Base-by-base conservation (phyloP, 2,888 invertebrate species). In the Actias luna region DNA sequence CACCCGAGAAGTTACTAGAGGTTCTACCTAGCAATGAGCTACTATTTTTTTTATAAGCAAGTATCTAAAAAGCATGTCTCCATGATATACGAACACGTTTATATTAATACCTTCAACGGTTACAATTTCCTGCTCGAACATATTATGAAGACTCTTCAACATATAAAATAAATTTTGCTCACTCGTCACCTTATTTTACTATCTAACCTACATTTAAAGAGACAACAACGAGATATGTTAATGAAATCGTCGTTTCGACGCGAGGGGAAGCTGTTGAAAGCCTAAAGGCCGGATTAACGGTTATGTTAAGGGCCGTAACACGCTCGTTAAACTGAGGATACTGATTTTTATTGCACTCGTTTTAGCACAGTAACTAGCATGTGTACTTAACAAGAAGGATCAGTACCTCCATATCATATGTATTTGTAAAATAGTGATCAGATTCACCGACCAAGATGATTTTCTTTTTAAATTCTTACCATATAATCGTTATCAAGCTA, bases 261-360 rank as follows among this genome's bases (percentile, higher is more conserved):
- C 61, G 64, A 65, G 60, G 65, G 66, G 42, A 42, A 31, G 46
- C 50, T 52, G 55, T 42, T 69, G 66, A 68, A 68, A 69, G 60
- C 67, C 63, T 69, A 63, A 67, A 70, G 72, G 68, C 63, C 64
- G 69, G 68, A 72, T 76, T 75, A 75, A 78, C 69, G 72, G 65
- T 70, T 72, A 70, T 75, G 75, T 76, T 76, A 74, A 68, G 63
- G 65, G 71, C 69, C 66, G 65, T 70, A 71, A 73, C 69, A 68
- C 68, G 69, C 69, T 76, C 75, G 74, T 80, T 76, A 73, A 67
- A 65, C 67, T 65, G 57, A 63, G 67, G 65, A 68, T 60, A 66
- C 67, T 64, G 68, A 69, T 70, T 72, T 75, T 71, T 58, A 62
- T 35, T 55, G 55, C 55, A 29, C 55, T 55, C 55, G 29, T 29